These are phyloP conservation scores for Mythimna vitellina DNA, from an alignment of 2,888 invertebrate genomes.

Conservation along the genomic window DNA sequence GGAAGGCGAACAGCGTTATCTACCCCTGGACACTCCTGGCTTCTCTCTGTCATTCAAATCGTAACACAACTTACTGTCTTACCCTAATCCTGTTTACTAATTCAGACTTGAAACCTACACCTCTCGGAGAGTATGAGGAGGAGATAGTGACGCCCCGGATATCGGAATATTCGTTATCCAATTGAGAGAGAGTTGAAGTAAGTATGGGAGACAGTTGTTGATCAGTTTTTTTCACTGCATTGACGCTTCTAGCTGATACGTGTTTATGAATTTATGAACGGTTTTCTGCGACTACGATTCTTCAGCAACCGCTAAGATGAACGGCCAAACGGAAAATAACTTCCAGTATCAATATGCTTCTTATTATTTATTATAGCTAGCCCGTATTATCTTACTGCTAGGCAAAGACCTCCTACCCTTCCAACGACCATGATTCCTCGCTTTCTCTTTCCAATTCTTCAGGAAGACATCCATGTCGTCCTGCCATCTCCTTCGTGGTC, in stretches of 20 bases:
- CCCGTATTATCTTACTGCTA: no score
- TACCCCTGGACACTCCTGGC: neutral
- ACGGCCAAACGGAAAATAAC: neutral
- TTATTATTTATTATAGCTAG: no score
- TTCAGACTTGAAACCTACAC: neutral
- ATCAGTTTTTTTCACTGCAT: neutral
- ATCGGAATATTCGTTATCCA: slow-evolving; percentile 1
- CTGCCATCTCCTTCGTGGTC: no score
- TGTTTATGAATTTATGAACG: no score
- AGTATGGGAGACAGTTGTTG: slow-evolving; percentile 14
- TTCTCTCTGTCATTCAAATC: slow-evolving; percentile 19
- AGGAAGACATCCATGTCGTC: no score
- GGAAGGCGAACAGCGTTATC: neutral
- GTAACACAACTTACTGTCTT: slow-evolving; percentile 2
- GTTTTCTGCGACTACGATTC: no score
- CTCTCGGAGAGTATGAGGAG: neutral
- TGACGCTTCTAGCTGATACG: neutral
- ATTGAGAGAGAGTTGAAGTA: slow-evolving; percentile 3
- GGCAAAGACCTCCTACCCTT: no score
- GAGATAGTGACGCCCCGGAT: neutral
- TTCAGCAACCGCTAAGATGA: neutral
- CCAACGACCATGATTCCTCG: no score
- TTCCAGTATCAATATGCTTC: neutral
- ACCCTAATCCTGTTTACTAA: slow-evolving; percentile 34
- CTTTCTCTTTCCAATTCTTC: no score